Evolutionary conservation across 2,113 vertebrate genomes (phyloP).

Genomic region (Seriola rivoliana): DNA sequence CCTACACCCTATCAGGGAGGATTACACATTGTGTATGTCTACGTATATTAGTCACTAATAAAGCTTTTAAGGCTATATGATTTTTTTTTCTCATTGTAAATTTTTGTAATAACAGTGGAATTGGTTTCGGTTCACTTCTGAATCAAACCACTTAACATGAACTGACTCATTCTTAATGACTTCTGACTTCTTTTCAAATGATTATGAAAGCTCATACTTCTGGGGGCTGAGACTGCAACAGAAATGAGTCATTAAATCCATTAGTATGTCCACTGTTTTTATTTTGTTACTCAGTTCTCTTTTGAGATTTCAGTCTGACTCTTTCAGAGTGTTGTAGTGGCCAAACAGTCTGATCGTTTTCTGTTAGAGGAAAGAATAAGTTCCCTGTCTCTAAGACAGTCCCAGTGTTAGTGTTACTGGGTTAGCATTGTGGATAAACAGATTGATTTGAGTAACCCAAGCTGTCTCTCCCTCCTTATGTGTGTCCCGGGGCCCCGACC

Average conservation of each 20-base stretch:
- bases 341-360: conserved; percentile 30
- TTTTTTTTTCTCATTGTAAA: too few species aligned
- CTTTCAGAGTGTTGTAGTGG: neutral
- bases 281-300: neutral
- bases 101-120: neutral
- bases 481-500: conserved; percentile 63
- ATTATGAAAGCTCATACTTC: neutral
- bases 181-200: too few species aligned
- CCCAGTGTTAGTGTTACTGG: conserved; percentile 49
- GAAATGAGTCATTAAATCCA: conserved; percentile 19
- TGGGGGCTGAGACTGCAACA: neutral
- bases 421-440: conserved; percentile 63
- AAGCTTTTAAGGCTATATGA: too few species aligned
- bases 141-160: too few species aligned
- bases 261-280: neutral
- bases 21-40: too few species aligned
- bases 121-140: neutral
- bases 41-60: too few species aligned
- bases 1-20: too few species aligned
- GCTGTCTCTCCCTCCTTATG: conserved; percentile 57
- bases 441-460: conserved; percentile 66
- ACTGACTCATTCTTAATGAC: too few species aligned
- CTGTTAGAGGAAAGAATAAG: conserved; percentile 40
- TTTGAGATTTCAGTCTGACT: neutral
- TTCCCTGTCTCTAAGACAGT: conserved; percentile 27